Evolutionary conservation across 2,888 invertebrate genomes (phyloP).

Genomic region (Dryococelus australis): DNA sequence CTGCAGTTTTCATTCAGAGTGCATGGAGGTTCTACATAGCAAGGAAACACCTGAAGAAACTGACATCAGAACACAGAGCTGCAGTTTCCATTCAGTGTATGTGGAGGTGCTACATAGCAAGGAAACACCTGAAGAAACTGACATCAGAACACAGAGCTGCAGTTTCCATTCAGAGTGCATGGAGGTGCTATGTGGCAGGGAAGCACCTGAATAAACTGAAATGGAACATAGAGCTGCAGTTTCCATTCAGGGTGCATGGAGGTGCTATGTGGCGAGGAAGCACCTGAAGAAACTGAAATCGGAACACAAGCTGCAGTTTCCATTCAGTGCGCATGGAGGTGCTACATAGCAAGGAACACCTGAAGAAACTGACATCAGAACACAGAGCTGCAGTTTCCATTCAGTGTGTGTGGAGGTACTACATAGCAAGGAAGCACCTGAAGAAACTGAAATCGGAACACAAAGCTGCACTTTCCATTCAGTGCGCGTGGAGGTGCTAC

Average conservation of each 20-base stretch:
- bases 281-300: constrained; percentile 56
- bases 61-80: neutral
- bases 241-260: constrained; percentile 39
- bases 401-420: neutral
- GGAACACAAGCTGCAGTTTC: constrained; percentile 57
- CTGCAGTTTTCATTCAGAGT: constrained; percentile 31
- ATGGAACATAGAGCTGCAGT: neutral
- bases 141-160: constrained; percentile 57
- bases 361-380: constrained; percentile 39
- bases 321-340: constrained; percentile 63
- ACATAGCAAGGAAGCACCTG: constrained; percentile 44
- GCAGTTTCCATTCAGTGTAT: constrained; percentile 33
- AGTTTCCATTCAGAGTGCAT: constrained; percentile 61
- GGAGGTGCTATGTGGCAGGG: constrained; percentile 56
- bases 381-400: constrained; percentile 33
- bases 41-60: neutral
- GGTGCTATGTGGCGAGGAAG: constrained; percentile 52
- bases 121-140: constrained; percentile 55
- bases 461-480: constrained; percentile 44
- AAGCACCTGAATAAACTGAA: constrained; percentile 52
- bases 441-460: constrained; percentile 42
- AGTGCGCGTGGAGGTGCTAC: constrained; percentile 44
- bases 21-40: constrained; percentile 41
- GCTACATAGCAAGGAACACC: constrained; percentile 54
- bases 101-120: constrained; percentile 52